Evolutionary conservation across 2,113 vertebrate genomes (phyloP), one percentile per base, ranked within the genome.

Genomic region (Perca fluviatilis): DNA sequence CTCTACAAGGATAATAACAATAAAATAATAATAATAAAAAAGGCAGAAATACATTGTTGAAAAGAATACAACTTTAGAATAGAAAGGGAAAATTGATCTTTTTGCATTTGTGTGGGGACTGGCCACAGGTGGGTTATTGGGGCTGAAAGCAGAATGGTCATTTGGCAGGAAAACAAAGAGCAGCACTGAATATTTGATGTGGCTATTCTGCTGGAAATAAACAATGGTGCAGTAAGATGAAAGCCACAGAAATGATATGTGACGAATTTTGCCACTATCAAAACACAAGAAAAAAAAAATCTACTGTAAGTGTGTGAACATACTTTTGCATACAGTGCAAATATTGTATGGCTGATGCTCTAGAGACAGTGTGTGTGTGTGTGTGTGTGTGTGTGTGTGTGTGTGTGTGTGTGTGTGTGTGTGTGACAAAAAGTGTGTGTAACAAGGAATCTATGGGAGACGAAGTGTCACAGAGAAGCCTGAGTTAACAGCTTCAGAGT

Each of bases 121-220:
- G 72, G 77, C 74, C 79, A 79, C 83, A 82, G 53, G 83, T 90
- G 80, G 71, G 16, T 80, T 77, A 79, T 69, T 60, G 51, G 62
- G 69, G 47, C 25, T 66, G 66, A 84, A 65, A 75, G 82, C 64
- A 62, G 69, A 74, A 64, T 6, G 49, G 80, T 64, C 60, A 75
- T 57, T 76, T 19, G 69, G 47, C 61, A 23, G 62, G 27, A 73
- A 79, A 87, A 79, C 65, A 82, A 69, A 61, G 65, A 85, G 33
- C 27, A 53, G 71, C 19, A n/a, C 50, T 57, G 74, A 88, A 79
- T 83, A 65, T 78, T 70, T 85, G 70, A 89, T 89, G 87, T 30
- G 25, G 47, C 49, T 49, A 25, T 43, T 58, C 40, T 67, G 53
- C 80, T 71, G 65, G 12, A 82, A 87, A 80, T 62, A 63, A 66